Evolutionary conservation across 2,888 invertebrate genomes (phyloP), one percentile per base, ranked within the genome.

Genomic region (Lepidonotus clava): DNA sequence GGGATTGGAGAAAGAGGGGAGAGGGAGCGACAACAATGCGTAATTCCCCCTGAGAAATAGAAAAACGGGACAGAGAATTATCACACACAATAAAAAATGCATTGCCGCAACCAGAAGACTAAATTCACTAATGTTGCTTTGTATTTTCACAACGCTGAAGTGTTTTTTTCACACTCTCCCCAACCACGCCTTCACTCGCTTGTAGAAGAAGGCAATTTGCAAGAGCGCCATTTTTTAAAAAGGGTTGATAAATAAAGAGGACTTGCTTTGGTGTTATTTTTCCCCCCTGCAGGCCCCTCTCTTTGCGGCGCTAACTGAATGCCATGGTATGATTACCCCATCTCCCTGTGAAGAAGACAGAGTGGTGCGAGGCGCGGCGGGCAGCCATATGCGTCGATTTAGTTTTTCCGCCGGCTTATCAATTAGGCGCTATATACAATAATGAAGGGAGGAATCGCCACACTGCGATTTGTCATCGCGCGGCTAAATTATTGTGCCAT

Each of bases 401-500:
- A 18, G 80, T 46, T 80, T 46, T 38, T 32, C 46, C 51, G 32
- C 46, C 11, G 32, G 80, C 80, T 80, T 80, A 80, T 80, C 28
- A 80, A 80, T 80, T 80, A 80, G 80, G 41, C 46, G 41, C 41
- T 6, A 80, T 80, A 80, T 80, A 80, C 80, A n/a, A 32, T 80
- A 80, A 80, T 80, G 80, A 80, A 41, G 41, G 46, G 46, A 32
- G 80, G 80, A 32, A 66, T 66, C 28, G 80, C 21, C 41, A 28
- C 46, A 34, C 71, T 38, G 46, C 51, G 46, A 46, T 46, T 46
- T 41, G 46, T 46, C 80, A 46, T 46, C 51, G 80, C 80, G 8
- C 71, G 18, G 46, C 80, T 80, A 80, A 80, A 80, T 80, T 46
- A 80, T 80, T 80, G 80, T 46, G 80, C 80, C 80, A 80, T 80